A percentile compares a stretch with the other conserved stretches of the same genome.
Evolutionary conservation across 2,797 vertebrate species (phyloP).

Genomic region (Rallus crepitans): DNA sequence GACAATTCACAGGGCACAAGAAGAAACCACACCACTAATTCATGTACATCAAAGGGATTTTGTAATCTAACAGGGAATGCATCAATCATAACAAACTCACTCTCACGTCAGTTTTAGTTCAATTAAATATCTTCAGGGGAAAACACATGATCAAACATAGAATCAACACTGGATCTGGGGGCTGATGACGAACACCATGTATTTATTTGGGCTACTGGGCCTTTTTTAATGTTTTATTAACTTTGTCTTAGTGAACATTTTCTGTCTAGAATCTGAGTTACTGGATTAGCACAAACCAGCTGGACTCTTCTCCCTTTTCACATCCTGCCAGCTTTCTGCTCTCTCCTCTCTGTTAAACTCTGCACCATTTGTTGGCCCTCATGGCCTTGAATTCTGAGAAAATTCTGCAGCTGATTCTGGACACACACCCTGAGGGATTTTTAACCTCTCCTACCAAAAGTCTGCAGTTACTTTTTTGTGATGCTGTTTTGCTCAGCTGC

Average conservation of each 20-base stretch:
- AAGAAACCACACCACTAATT: not conserved
- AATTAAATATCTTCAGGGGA: not conserved
- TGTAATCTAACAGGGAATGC: not conserved
- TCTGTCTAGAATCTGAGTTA: not conserved
- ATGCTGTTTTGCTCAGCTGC: not conserved
- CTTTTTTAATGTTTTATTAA: not conserved
- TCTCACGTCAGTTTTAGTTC: not conserved
- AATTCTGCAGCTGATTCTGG: not conserved
- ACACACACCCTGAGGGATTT: not conserved
- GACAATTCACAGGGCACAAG: not conserved
- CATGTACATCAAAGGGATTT: not conserved
- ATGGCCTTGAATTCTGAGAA: not conserved
- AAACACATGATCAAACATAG: not conserved
- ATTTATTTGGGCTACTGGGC: not conserved
- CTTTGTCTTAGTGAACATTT: not conserved
- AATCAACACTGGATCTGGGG: not conserved
- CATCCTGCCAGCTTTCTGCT: not conserved
- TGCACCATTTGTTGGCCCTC: not conserved
- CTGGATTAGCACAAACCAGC: not conserved
- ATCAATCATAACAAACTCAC: not conserved
- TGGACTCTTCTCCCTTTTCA: not conserved
- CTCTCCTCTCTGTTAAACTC: not conserved
- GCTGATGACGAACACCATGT: not conserved
- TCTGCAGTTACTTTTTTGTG: not conserved
- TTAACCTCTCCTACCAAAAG: not conserved